Percentiles rank a stretch among this genome's conserved stretches.
Evolutionary conservation across 2,888 invertebrate genomes (phyloP).

Genomic region (Amphimallon solstitiale): DNA sequence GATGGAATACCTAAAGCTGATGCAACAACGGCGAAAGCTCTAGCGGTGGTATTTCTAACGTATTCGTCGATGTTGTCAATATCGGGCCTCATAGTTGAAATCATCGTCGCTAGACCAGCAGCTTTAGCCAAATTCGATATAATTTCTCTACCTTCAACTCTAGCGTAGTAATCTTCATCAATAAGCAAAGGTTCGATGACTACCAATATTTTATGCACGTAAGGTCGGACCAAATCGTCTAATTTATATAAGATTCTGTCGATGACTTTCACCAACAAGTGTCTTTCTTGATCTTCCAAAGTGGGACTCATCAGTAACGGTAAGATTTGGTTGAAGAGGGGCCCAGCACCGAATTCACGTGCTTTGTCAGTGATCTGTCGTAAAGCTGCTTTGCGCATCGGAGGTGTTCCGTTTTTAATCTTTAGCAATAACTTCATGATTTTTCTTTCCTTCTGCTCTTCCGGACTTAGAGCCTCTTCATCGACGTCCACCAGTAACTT

Average conservation of each 20-base stretch:
- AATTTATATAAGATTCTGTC: slow-evolving; percentile 98
- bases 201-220: slow-evolving; percentile 99
- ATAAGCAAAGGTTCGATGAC: slow-evolving; percentile 98
- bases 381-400: slow-evolving; percentile 97
- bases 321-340: slow-evolving; percentile 98
- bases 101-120: slow-evolving; percentile 99
- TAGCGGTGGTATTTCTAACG: slow-evolving; percentile 98
- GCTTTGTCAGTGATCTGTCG: slow-evolving; percentile 99
- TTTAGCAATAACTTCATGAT: slow-evolving; percentile 98
- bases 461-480: slow-evolving; percentile 93
- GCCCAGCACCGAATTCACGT: slow-evolving; percentile 97
- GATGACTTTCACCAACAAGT: slow-evolving; percentile 98
- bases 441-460: slow-evolving; percentile 98
- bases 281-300: slow-evolving; percentile 98
- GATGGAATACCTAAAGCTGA: slow-evolving; percentile 99
- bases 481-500: slow-evolving; percentile 98
- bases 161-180: slow-evolving; percentile 99
- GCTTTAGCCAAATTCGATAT: slow-evolving; percentile 99
- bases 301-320: slow-evolving; percentile 99
- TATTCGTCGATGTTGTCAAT: slow-evolving; percentile 99
- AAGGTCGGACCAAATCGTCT: slow-evolving; percentile 98
- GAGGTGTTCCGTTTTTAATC: slow-evolving; percentile 99
- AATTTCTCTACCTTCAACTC: slow-evolving; percentile 99
- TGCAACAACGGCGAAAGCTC: slow-evolving; percentile 99
- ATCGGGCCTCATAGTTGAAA: slow-evolving; percentile 99